Evolutionary conservation across 2,888 invertebrate species (phyloP), one percentile per base, ranked within the genome.

Genomic region (Catocala sponsa): DNA sequence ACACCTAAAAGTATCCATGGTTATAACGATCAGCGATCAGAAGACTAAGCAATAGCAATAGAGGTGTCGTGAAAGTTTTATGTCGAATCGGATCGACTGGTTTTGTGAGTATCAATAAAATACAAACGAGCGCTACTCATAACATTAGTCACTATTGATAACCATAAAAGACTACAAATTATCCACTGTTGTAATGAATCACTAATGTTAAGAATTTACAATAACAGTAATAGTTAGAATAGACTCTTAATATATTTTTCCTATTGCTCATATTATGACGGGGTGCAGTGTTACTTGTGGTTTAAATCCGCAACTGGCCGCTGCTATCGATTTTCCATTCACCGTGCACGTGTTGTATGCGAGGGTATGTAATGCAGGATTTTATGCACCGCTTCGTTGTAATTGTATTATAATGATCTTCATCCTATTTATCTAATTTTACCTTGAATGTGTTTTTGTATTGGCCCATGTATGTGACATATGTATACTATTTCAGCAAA

Each of bases 231-330:
- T 46, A 6, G 9, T 15, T 51, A 5, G 33, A 55, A 52, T 38
- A 38, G 35, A 59, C 50, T 56, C 58, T 42, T 65, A 73, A 60
- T 15, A 46, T 69, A 50, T 54, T 76, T 70, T 64, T 70, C 63
- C 66, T 67, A 69, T 77, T 76, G 76, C 70, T 81, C 64, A 65
- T 74, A 79, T 80, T 74, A 79, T 80, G 76, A 74, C 76, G 69
- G 85, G 85, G 88, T 88, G 86, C 86, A 71, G 68, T 76, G 79
- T 90, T 91, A 87, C 90, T 84, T 90, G 91, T 74, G 91, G 91
- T 91, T 86, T 81, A 70, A 82, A 85, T 87, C 89, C 86, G 86
- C 90, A 89, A 87, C 88, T 83, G 82, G 78, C 79, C 76, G 78
- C 76, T 81, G 79, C 84, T 88, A 91, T 91, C 87, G 88, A 90